Conservation (phyloP, 2,888 invertebrate genomes). For the Megalurothrips usitatus region DNA sequence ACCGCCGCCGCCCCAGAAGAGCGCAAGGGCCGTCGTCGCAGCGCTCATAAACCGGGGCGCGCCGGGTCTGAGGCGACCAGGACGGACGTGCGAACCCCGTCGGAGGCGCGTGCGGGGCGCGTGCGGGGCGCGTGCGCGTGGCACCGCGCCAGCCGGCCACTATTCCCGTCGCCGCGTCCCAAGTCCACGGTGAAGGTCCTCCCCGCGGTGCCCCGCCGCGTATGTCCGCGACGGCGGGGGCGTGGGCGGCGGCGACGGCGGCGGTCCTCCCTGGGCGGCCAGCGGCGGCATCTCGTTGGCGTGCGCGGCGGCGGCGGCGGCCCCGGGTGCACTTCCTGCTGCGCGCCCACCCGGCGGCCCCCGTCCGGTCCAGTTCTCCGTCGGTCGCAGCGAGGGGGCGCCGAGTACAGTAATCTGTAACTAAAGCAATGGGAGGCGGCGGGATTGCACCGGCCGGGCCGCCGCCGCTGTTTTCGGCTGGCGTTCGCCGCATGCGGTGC, state of each 20-base stretch:
- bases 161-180: not conserved
- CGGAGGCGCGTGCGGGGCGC: not conserved
- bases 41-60: constrained; percentile 4
- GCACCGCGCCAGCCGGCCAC: not conserved
- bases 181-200: constrained; percentile 22
- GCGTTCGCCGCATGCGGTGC: not conserved
- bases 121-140: not conserved
- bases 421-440: too few relatives aligned
- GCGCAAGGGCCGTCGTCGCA: not conserved
- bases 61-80: not conserved
- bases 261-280: not conserved
- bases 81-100: not conserved
- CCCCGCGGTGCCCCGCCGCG: too few relatives aligned
- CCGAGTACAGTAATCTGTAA: too few relatives aligned
- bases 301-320: not conserved
- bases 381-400: too few relatives aligned
- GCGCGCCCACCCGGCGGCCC: too few relatives aligned
- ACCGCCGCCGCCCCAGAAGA: too few relatives aligned
- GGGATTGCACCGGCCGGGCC: not conserved
- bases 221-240: not conserved
- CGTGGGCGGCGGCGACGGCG: not conserved
- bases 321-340: too few relatives aligned
- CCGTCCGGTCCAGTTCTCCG: too few relatives aligned
- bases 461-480: not conserved
- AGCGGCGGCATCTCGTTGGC: not conserved